These are phyloP conservation scores for Rhinogobius similis DNA, from an alignment of 2,113 vertebrate genomes.

Conservation along the genomic window DNA sequence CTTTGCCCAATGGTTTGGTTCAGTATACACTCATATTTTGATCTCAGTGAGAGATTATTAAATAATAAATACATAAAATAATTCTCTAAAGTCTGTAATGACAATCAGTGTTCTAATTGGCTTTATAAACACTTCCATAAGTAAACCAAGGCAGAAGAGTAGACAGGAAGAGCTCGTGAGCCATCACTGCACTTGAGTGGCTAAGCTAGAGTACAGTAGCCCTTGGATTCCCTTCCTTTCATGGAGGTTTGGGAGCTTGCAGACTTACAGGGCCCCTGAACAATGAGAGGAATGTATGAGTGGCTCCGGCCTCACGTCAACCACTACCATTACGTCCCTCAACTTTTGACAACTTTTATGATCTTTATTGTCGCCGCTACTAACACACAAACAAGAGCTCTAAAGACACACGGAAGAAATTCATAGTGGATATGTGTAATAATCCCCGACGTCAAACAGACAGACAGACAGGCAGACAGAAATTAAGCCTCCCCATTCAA, in stretches of 20 bases:
- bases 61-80: too few relatives aligned
- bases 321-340: constrained; percentile 53
- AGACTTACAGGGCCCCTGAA: constrained; percentile 76
- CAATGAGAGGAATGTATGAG: constrained; percentile 81
- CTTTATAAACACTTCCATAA: constrained; percentile 15
- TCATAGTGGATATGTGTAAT: constrained; percentile 32
- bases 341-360: constrained; percentile 68
- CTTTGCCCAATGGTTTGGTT: constrained; percentile 22
- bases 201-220: constrained; percentile 67
- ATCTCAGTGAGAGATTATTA: too few relatives aligned
- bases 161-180: constrained; percentile 31
- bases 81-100: constrained; percentile 12
- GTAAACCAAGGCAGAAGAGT: constrained; percentile 22
- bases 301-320: constrained; percentile 57
- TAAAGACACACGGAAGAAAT: constrained; percentile 22
- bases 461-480: constrained; percentile 33
- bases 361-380: constrained; percentile 49
- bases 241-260: constrained; percentile 70
- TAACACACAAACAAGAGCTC: constrained; percentile 18
- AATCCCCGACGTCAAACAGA: constrained; percentile 34
- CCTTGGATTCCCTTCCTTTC: constrained; percentile 75
- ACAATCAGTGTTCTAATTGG: constrained; percentile 6
- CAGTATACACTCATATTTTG: constrained; percentile 17
- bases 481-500: constrained; percentile 61
- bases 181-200: constrained; percentile 25